phyloP scores from a whole-genome alignment of 2,888 invertebrate genomes.

The Drosophila tripunctata region DNA sequence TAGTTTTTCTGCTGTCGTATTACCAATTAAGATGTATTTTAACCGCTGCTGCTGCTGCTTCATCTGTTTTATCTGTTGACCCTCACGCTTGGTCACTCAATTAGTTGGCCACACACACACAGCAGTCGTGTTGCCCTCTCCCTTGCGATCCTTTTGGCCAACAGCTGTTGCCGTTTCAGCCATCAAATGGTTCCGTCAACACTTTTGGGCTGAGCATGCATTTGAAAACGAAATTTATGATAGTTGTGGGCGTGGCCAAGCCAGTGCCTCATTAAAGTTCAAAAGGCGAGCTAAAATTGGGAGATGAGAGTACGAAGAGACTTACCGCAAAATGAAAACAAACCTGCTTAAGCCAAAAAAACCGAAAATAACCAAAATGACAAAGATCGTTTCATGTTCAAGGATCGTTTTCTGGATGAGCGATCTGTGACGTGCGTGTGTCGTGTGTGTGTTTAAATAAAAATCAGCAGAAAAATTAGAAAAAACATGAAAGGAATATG shows the following conservation, averaged over 20 bases:
- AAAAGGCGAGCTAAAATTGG: slow-evolving; percentile 17
- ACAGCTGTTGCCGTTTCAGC: slow-evolving; percentile 54
- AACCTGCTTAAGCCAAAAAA: slow-evolving; percentile 40
- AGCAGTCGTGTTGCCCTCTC: slow-evolving; percentile 3
- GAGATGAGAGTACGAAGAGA: slow-evolving; percentile 17
- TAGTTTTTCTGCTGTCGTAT: slow-evolving; percentile 1
- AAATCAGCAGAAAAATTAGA: slow-evolving; percentile 16
- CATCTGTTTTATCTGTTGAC: slow-evolving; percentile 59
- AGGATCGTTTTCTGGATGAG: slow-evolving; percentile 44
- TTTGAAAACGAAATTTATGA: slow-evolving; percentile 56
- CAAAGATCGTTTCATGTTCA: slow-evolving; percentile 5
- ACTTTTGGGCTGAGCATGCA: slow-evolving; percentile 40
- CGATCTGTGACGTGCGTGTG: slow-evolving; percentile 56
- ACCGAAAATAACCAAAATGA: background rate
- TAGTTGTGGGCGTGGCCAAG: slow-evolving; percentile 59
- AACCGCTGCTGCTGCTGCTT: slow-evolving; percentile 28
- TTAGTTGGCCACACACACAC: slow-evolving; percentile 70
- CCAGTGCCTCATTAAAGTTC: slow-evolving; percentile 50
- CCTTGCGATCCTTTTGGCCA: slow-evolving; percentile 25
- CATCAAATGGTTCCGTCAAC: slow-evolving; percentile 66
- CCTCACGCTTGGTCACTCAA: slow-evolving; percentile 78
- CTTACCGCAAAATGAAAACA: slow-evolving; percentile 39
- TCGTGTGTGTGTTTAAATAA: slow-evolving; percentile 37
- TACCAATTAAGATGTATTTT: slow-evolving; percentile 46
- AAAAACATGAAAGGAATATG: background rate